These are phyloP conservation scores for Heliconius aoede DNA, from an alignment of 2,888 invertebrate genomes.

Conservation along the genomic window DNA sequence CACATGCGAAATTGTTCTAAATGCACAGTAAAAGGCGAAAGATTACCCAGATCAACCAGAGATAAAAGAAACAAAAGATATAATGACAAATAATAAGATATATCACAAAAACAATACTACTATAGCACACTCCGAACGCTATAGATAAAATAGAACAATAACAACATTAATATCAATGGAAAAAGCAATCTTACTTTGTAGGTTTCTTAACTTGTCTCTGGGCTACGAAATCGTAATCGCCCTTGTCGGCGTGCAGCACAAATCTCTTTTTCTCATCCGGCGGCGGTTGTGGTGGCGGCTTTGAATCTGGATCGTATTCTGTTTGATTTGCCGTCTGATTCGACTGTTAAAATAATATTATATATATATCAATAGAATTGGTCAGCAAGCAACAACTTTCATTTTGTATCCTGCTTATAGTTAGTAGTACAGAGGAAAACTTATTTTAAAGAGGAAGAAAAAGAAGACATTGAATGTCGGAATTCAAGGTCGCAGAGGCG, in stretches of 20 bases:
- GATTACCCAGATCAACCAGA: too few species aligned
- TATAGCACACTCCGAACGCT: too few species aligned
- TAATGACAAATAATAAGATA: too few species aligned
- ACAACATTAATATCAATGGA: not conserved
- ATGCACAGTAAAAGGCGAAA: too few species aligned
- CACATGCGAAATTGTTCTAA: too few species aligned
- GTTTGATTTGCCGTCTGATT: slow-evolving; percentile 53
- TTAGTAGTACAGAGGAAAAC: not conserved
- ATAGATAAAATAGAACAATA: not conserved
- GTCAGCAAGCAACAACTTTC: not conserved
- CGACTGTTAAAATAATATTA: slow-evolving; percentile 50
- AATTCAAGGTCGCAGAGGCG: not conserved
- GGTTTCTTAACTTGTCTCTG: slow-evolving; percentile 61
- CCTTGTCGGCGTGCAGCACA: slow-evolving; percentile 62
- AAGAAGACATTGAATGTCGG: too few species aligned
- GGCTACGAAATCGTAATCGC: slow-evolving; percentile 64
- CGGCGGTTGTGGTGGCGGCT: slow-evolving; percentile 62
- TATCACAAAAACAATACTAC: too few species aligned
- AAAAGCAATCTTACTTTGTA: slow-evolving; percentile 61
- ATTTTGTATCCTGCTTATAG: not conserved
- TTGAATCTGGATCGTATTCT: slow-evolving; percentile 44
- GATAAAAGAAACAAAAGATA: too few species aligned
- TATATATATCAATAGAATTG: not conserved
- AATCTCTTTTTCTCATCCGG: slow-evolving; percentile 53
- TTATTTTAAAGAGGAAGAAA: too few species aligned